Conservation (phyloP, 1,140 invertebrate genomes). For the Apis laboriosa region DNA sequence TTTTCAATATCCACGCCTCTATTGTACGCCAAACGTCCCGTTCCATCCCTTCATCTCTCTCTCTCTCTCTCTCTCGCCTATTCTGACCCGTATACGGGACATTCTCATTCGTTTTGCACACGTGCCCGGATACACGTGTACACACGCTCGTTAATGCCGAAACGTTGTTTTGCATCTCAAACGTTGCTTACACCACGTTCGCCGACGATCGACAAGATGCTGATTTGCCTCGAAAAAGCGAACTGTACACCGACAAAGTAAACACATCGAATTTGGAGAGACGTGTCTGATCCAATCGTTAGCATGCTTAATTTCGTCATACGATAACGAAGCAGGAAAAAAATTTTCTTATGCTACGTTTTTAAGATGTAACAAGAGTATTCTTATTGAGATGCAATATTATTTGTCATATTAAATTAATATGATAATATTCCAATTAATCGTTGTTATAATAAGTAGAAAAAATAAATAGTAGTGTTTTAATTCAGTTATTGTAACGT, state of each 20-base stretch:
- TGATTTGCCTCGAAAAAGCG: slow-evolving; percentile 22
- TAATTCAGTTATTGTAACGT: too few relatives aligned
- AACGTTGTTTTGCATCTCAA: slow-evolving; percentile 42
- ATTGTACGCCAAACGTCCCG: not conserved
- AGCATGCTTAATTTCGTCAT: not conserved
- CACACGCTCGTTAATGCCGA: slow-evolving; percentile 28
- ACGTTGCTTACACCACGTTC: slow-evolving; percentile 26
- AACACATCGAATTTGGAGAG: slow-evolving; percentile 3
- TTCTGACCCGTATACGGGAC: not conserved
- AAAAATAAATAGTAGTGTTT: too few relatives aligned
- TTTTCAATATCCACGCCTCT: slow-evolving; percentile 39
- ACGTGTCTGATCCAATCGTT: slow-evolving; percentile 13
- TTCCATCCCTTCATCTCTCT: not conserved
- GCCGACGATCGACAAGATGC: slow-evolving; percentile 21
- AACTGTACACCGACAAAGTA: not conserved
- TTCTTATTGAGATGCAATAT: too few relatives aligned
- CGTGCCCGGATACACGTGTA: slow-evolving; percentile 29
- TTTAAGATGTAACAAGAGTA: too few relatives aligned
- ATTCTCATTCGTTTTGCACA: slow-evolving; percentile 1
- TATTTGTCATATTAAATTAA: too few relatives aligned
- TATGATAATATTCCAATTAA: too few relatives aligned
- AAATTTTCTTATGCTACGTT: too few relatives aligned
- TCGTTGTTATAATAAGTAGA: too few relatives aligned
- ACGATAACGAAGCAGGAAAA: not conserved
- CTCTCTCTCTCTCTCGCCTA: too few relatives aligned